Evolutionary conservation across 2,797 vertebrate species (phyloP), one percentile per base, ranked within the genome.

Genomic region (Anomalospiza imberbis): DNA sequence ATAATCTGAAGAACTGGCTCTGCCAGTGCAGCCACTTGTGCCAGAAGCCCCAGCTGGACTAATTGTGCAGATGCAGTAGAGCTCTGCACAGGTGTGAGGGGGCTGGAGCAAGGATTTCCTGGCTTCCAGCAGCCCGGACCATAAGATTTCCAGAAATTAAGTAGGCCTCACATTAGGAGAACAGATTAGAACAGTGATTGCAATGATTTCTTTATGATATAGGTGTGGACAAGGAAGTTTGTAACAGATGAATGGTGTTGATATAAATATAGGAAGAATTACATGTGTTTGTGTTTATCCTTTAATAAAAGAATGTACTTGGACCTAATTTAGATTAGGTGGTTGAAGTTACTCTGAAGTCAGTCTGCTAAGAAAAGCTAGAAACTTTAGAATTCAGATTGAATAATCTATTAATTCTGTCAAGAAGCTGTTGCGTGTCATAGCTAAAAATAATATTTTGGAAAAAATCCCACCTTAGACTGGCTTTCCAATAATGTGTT

Each of bases 1-100:
- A 82, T 85, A 89, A 94, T 94, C 74, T 68, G 70, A 85, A 94
- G 72, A 94, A 76, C 28, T 75, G 79, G 25, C 50, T 85, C 31
- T 89, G 68, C 87, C 85, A 85, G 72, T 20, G 38, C 65, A 51
- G 53, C 17, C 61, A 15, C 25, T 13, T 55, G 65, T 89, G 78
- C 85, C 93, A 92, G 72, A 67, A 92, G 61, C n/a, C 78, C 42
- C 89, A 85, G 85, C 50, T 85, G 85, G 50, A 65, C 57, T 40
- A 34, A 75, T 4, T 13, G 58, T 80, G 87, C 53, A 29, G 55
- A 65, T 7, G 18, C 63, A 72, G n/a, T 3, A 48, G 40, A 67
- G 48, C 31, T 88, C 76, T 77, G 42, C 68, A 54, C 67, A 94
- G 88, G 95, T 95, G 73, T 60, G 72, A 53, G 40, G 72, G 24